phyloP scores from a whole-genome alignment of 1,140 invertebrate species.

The Calycopis cecrops region DNA sequence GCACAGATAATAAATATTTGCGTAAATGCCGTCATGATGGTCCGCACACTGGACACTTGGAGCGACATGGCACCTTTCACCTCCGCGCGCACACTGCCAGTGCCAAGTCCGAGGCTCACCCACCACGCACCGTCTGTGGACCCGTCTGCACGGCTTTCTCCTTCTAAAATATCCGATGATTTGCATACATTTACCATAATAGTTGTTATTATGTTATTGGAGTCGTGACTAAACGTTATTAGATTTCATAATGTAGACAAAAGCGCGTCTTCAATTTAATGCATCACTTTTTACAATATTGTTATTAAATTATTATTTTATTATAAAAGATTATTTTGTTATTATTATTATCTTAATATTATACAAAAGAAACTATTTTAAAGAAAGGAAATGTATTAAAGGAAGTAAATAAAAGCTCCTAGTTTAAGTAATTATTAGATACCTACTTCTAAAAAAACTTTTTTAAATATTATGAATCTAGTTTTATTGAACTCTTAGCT shows the following conservation, averaged over 20 bases:
- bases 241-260: slow-evolving; percentile 3
- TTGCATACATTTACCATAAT: slow-evolving; percentile 7
- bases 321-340: too few species aligned
- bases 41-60: slow-evolving; percentile 34
- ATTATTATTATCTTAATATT: too few species aligned
- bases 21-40: slow-evolving; percentile 42
- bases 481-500: too few species aligned
- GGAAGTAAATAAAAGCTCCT: too few species aligned
- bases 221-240: not conserved
- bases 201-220: not conserved
- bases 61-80: slow-evolving; percentile 64
- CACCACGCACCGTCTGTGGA: slow-evolving; percentile 41
- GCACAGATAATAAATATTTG: slow-evolving; percentile 57
- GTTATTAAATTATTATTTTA: too few species aligned
- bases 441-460: too few species aligned
- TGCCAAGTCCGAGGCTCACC: slow-evolving; percentile 34
- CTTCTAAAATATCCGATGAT: slow-evolving; percentile 27
- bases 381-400: too few species aligned
- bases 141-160: slow-evolving; percentile 63
- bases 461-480: too few species aligned
- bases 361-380: too few species aligned
- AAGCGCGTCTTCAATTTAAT: not conserved
- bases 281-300: too few species aligned
- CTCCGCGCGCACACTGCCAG: slow-evolving; percentile 55
- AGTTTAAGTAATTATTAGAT: too few species aligned